Conservation (phyloP, 2,113 vertebrate species). For the Alectura lathami region DNA sequence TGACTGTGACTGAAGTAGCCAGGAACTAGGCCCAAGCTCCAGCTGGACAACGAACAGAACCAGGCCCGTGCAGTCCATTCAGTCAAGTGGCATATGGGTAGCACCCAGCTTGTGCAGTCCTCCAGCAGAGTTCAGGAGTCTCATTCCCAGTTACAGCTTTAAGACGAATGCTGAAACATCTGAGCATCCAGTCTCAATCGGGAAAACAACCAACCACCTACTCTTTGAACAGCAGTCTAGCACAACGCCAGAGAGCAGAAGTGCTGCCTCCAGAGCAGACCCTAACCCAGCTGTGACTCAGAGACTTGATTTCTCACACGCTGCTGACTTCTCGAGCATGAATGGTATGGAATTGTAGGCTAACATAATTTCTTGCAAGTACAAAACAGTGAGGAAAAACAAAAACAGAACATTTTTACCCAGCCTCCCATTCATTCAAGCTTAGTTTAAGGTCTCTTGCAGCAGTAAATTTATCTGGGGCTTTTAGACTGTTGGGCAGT, state of each 20-base stretch:
- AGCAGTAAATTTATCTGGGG: background rate
- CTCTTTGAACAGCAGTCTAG: background rate
- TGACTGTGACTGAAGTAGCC: background rate
- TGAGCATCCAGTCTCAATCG: background rate
- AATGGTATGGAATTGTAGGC: accelerated
- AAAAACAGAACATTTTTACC: accelerated
- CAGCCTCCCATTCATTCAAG: background rate
- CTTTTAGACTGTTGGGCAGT: background rate
- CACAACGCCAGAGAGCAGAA: background rate
- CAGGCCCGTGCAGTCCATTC: background rate
- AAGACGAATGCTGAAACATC: background rate
- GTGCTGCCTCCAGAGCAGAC: background rate
- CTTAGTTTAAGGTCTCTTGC: background rate
- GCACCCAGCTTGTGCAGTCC: background rate
- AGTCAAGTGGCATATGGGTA: background rate
- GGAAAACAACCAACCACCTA: background rate
- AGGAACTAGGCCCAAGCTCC: background rate
- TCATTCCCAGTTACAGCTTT: background rate
- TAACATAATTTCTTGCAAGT: background rate
- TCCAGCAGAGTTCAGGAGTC: background rate
- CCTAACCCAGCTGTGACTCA: background rate
- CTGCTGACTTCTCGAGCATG: background rate
- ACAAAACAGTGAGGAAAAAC: background rate
- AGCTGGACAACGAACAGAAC: background rate
- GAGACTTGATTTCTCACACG: background rate